Conservation (phyloP, 2,797 vertebrate species). For the Emys orbicularis region DNA sequence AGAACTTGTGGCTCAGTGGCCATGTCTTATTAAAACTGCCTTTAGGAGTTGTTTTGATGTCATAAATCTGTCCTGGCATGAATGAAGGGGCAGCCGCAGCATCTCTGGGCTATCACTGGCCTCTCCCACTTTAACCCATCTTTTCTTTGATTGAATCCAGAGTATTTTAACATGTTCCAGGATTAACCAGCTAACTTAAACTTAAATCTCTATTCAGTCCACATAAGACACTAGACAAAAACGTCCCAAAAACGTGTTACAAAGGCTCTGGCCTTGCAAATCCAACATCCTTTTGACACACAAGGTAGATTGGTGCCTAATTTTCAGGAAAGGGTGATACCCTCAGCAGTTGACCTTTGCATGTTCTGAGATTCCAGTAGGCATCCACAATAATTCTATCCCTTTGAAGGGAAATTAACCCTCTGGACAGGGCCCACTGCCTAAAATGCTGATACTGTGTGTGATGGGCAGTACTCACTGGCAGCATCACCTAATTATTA, state of each 20-base stretch:
- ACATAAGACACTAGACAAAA: background rate
- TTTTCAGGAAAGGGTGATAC: background rate
- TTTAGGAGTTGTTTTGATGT: too few species aligned
- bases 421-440: too few species aligned
- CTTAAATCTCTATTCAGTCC: background rate
- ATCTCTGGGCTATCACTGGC: background rate
- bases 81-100: background rate
- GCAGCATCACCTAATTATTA: too few species aligned
- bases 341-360: background rate
- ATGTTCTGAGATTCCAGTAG: background rate
- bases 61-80: background rate
- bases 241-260: background rate
- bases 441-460: too few species aligned
- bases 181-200: background rate
- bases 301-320: background rate
- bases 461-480: too few species aligned
- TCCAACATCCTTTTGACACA: background rate
- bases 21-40: background rate
- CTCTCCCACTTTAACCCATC: background rate
- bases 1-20: background rate
- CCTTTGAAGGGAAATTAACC: too few species aligned
- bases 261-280: background rate
- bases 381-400: too few species aligned
- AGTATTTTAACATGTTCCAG: background rate
- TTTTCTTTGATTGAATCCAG: background rate